These are phyloP conservation scores for Selenia dentaria DNA, from an alignment of 2,888 invertebrate genomes.

Conservation along the genomic window DNA sequence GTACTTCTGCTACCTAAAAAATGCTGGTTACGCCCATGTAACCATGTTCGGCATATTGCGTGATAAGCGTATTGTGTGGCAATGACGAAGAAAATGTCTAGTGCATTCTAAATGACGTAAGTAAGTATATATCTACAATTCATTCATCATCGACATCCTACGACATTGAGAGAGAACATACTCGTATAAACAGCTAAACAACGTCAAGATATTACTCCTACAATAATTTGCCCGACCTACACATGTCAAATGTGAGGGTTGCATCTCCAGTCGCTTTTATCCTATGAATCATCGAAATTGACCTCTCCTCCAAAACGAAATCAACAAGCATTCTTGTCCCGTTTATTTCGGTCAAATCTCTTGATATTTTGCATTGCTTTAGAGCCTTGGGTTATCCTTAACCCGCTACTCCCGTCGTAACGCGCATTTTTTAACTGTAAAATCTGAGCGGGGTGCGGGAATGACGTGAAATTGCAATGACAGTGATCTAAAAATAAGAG, in stretches of 20 bases:
- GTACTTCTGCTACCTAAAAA: too few species aligned
- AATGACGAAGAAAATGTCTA: too few species aligned
- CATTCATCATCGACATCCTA: conserved; percentile 1
- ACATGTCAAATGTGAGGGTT: conserved; percentile 35
- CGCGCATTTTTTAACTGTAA: conserved; percentile 56
- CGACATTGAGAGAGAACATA: not conserved
- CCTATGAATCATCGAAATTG: conserved; percentile 37
- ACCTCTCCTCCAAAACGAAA: not conserved
- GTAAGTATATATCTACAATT: too few species aligned
- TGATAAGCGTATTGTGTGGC: too few species aligned
- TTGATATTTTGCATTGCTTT: conserved; percentile 47
- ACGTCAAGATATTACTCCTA: conserved; percentile 35
- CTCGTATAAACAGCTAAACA: conserved; percentile 19
- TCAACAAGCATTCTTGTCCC: not conserved
- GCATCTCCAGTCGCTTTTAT: conserved; percentile 24
- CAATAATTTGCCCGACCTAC: conserved; percentile 36
- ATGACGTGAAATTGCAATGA: conserved; percentile 82
- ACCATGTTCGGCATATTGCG: too few species aligned
- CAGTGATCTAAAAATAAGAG: conserved; percentile 80
- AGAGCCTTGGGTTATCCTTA: conserved; percentile 64
- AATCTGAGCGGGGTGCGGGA: conserved; percentile 54
- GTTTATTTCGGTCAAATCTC: conserved; percentile 45
- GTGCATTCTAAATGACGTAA: too few species aligned
- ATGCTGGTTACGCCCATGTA: too few species aligned
- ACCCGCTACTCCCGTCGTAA: conserved; percentile 58